These are phyloP conservation scores for Tyria jacobaeae DNA, from an alignment of 2,888 invertebrate species.

Conservation along the genomic window DNA sequence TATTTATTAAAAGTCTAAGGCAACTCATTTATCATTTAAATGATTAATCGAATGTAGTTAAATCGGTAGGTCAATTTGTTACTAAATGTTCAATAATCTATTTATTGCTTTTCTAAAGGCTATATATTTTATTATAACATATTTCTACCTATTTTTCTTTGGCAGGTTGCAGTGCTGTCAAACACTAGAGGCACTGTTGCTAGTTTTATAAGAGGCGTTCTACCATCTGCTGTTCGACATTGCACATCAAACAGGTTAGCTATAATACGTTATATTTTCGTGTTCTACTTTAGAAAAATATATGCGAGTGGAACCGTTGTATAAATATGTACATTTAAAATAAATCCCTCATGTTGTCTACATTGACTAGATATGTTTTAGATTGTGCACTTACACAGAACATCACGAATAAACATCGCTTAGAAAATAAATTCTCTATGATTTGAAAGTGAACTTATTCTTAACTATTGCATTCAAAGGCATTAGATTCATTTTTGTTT, in stretches of 20 bases:
- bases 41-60: conserved; percentile 24
- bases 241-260: conserved; percentile 29
- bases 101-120: conserved; percentile 48
- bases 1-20: conserved; percentile 45
- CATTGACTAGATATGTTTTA: conserved; percentile 86
- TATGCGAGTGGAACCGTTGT: conserved; percentile 77
- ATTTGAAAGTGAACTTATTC: conserved; percentile 74
- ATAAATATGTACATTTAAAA: conserved; percentile 74
- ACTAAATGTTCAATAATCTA: conserved; percentile 23
- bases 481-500: conserved; percentile 67
- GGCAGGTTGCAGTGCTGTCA: conserved; percentile 30
- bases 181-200: conserved; percentile 20
- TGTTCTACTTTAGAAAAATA: conserved; percentile 69
- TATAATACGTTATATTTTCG: conserved; percentile 55
- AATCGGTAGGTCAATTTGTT: conserved; percentile 37
- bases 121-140: conserved; percentile 29
- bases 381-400: conserved; percentile 75
- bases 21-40: conserved; percentile 34
- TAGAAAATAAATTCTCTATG: conserved; percentile 81
- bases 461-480: conserved; percentile 84
- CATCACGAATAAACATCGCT: conserved; percentile 69
- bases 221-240: conserved; percentile 21
- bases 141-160: conserved; percentile 27
- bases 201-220: conserved; percentile 36
- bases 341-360: conserved; percentile 74